Percentiles rank a stretch among this genome's conserved stretches.
Evolutionary conservation across 1,140 invertebrate genomes (phyloP).

Genomic region (Acyrthosiphon pisum): DNA sequence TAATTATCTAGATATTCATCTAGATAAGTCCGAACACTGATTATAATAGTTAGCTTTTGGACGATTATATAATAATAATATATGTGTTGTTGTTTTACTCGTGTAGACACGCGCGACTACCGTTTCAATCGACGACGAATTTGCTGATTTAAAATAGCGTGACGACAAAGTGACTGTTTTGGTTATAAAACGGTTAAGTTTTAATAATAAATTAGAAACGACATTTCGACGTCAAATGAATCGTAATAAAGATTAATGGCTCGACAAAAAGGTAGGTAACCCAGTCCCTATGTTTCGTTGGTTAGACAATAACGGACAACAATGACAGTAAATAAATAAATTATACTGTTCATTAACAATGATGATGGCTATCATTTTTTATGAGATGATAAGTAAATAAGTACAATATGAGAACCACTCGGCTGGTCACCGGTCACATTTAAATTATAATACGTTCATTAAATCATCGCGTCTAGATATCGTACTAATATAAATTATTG

Average conservation of each 20-base stretch:
- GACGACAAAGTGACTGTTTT: not conserved
- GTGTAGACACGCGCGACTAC: not conserved
- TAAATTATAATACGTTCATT: too few relatives aligned
- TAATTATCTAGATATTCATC: too few relatives aligned
- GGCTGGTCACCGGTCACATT: too few relatives aligned
- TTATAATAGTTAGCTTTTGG: not conserved
- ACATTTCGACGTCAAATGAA: not conserved
- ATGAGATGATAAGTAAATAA: too few relatives aligned
- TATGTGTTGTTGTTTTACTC: not conserved
- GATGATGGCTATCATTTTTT: not conserved
- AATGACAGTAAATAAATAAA: not conserved
- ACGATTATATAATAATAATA: not conserved
- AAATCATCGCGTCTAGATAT: too few relatives aligned
- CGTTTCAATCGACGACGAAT: not conserved
- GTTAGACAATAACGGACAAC: not conserved
- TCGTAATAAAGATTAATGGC: conserved; percentile 2
- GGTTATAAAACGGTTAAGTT: not conserved
- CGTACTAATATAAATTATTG: not conserved
- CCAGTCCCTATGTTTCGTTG: not conserved
- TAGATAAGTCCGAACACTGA: too few relatives aligned
- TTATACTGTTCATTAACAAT: not conserved
- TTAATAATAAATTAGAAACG: conserved; percentile 3
- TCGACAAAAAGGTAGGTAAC: not conserved
- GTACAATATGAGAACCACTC: not conserved
- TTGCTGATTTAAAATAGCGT: not conserved